Conservation (phyloP, 2,797 vertebrate genomes). For the Lemur catta region DNA sequence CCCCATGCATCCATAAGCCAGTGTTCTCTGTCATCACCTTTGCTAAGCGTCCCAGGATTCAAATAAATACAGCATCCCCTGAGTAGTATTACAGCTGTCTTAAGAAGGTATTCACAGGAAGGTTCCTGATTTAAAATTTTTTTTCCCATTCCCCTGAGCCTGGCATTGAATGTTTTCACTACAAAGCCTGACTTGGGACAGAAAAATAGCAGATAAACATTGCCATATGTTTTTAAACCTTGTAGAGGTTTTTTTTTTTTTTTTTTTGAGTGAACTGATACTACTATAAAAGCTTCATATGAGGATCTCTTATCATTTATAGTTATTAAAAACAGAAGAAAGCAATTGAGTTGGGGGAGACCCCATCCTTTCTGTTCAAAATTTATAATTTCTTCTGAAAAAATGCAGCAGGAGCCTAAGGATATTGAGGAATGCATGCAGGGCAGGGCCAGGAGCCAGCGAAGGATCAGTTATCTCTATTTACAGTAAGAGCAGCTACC, state of each 20-base stretch:
- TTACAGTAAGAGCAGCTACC: background rate
- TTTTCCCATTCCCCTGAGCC: slow-evolving; percentile 24
- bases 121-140: slow-evolving; percentile 33
- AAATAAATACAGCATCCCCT: slow-evolving; percentile 67
- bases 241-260: background rate
- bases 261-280: slow-evolving; percentile 25
- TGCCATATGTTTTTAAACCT: slow-evolving; percentile 64
- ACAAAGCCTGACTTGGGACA: slow-evolving; percentile 51
- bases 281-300: background rate
- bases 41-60: slow-evolving; percentile 60
- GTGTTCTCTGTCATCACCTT: slow-evolving; percentile 72
- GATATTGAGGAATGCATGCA: background rate
- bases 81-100: slow-evolving; percentile 64
- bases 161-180: slow-evolving; percentile 57
- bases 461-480: background rate
- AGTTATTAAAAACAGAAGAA: slow-evolving; percentile 54
- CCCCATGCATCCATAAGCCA: slow-evolving; percentile 53
- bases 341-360: background rate
- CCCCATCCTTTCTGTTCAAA: background rate
- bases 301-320: slow-evolving; percentile 49
- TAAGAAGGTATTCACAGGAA: slow-evolving; percentile 59
- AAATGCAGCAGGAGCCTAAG: background rate
- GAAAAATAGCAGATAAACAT: slow-evolving; percentile 66
- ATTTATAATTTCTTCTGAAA: background rate
- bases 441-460: background rate